Evolutionary conservation across 2,888 invertebrate species (phyloP), one percentile per base, ranked within the genome.

Genomic region (Miltochrista miniata): DNA sequence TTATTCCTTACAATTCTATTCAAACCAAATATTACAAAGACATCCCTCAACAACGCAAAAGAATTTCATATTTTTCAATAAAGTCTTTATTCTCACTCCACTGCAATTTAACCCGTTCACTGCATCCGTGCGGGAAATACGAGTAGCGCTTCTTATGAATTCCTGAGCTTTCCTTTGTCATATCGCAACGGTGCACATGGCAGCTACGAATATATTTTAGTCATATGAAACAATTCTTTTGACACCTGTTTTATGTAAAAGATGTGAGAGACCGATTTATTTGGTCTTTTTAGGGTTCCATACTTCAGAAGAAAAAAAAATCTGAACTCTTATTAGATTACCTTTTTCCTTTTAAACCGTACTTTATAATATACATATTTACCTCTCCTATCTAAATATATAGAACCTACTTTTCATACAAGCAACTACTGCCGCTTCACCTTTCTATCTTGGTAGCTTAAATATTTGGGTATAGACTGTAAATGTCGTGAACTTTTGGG

Each of bases 121-220:
- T 35, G 53, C 39, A 13, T 31, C 18, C 11, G 11, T 45, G 30
- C 45, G 56, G 53, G 43, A 54, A 38, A 55, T 52, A 18, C 38
- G 38, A 38, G 38, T 18, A 36, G 13, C 14, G 18, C 43, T 15
- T 13, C 51, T 56, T 64, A 61, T 58, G 52, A 60, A 58, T 49
- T 63, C 52, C 44, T 36, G 49, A 55, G 44, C 43, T 59, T 48
- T 15, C 49, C 45, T 59, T 64, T 61, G 56, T 54, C 63, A 56
- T 55, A 65, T 43, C 53, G 34, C 54, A 47, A 48, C 30, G 45
- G 18, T 38, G 38, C 44, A 35, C 12, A 45, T 48, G 40, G 51
- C 43, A 54, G 51, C 51, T 61, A 61, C 35, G 50, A 51, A 59
- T 33, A 42, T 15, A 11, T n/a, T 42, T 14, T 1, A 15, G 11